Percentiles rank a stretch among this genome's conserved stretches.
These are phyloP conservation scores for Mesocricetus auratus DNA, from an alignment of 2,113 vertebrate genomes.

Conservation along the genomic window DNA sequence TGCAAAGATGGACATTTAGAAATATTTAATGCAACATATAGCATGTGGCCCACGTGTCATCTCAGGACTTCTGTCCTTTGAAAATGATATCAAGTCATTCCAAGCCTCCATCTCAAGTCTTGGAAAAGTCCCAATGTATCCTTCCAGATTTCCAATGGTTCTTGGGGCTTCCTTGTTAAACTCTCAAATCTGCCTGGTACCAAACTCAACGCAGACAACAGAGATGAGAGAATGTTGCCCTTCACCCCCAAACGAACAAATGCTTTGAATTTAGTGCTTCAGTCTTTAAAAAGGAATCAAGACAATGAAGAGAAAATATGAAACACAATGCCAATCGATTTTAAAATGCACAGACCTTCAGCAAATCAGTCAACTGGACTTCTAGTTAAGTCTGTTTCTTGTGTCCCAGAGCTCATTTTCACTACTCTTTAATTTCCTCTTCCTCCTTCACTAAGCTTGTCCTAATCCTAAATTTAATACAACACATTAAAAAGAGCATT, in stretches of 20 bases:
- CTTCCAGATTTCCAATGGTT: slow-evolving; percentile 33
- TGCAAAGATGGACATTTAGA: slow-evolving; percentile 67
- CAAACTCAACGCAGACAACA: slow-evolving; percentile 19
- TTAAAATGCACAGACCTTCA: slow-evolving; percentile 4
- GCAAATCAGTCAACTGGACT: background rate
- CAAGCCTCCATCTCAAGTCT: background rate
- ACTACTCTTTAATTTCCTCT: background rate
- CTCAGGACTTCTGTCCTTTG: slow-evolving; percentile 51
- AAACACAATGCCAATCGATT: background rate
- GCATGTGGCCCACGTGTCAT: slow-evolving; percentile 16
- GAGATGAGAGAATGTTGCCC: background rate
- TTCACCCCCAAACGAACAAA: background rate
- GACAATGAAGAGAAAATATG: background rate
- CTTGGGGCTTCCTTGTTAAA: background rate
- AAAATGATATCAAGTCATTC: slow-evolving; percentile 70
- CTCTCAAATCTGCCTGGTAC: background rate
- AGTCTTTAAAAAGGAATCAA: background rate
- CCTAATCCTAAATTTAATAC: background rate
- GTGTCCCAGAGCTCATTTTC: background rate
- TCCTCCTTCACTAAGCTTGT: background rate
- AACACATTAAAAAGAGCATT: background rate
- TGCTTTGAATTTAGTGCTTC: background rate
- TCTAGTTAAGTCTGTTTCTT: background rate
- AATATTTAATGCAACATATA: slow-evolving; percentile 58
- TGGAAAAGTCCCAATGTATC: slow-evolving; percentile 13